These are phyloP conservation scores for Rhyacophila evoluta DNA, from an alignment of 2,888 invertebrate genomes.

Conservation along the genomic window DNA sequence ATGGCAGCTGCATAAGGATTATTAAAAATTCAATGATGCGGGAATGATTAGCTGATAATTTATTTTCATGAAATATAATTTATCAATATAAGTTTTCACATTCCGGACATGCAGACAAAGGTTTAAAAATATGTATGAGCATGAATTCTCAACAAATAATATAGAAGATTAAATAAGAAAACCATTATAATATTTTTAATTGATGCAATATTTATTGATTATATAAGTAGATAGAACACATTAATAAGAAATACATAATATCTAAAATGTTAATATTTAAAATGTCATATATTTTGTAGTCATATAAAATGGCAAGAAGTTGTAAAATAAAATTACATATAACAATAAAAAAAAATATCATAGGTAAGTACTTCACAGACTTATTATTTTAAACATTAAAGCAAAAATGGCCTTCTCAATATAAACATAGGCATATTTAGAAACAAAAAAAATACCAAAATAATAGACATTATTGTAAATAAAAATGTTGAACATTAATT, in stretches of 20 bases:
- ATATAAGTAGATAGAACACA: conserved; percentile 7
- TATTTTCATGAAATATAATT: too few species aligned
- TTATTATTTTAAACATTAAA: conserved; percentile 12
- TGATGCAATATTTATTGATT: conserved; percentile 14
- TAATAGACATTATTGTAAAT: not conserved
- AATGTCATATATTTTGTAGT: conserved; percentile 15
- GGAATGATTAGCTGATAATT: too few species aligned
- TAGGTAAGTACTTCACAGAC: conserved; percentile 15
- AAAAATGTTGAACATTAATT: too few species aligned
- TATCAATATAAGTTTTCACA: too few species aligned
- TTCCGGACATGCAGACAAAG: too few species aligned
- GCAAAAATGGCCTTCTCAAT: not conserved
- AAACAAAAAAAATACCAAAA: not conserved
- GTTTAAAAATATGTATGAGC: too few species aligned
- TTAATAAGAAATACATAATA: not conserved
- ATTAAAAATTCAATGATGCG: too few species aligned
- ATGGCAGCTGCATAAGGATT: too few species aligned
- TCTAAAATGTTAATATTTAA: conserved; percentile 17
- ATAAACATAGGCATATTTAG: not conserved
- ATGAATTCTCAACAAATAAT: too few species aligned
- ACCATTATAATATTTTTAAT: too few species aligned
- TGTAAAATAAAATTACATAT: not conserved
- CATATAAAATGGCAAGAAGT: conserved; percentile 13
- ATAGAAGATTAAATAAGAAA: too few species aligned
- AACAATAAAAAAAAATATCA: conserved; percentile 18